Percentiles rank a stretch among this genome's conserved stretches.
Evolutionary conservation across 2,797 vertebrate species (phyloP).

Genomic region (Danio choprae): DNA sequence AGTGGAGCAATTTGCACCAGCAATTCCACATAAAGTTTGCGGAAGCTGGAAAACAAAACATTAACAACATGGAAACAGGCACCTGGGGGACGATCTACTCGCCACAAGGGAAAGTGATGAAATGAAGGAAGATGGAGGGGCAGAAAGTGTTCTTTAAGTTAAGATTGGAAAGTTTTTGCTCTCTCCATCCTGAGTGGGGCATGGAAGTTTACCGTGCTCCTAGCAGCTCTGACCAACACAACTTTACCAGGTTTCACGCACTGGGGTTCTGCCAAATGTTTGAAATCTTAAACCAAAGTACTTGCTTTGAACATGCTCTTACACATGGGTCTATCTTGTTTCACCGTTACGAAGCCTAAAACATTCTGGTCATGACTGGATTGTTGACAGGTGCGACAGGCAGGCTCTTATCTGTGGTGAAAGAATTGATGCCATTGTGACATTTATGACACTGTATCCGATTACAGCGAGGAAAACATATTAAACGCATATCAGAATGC

Average conservation of each 20-base stretch:
- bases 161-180: conserved; percentile 53
- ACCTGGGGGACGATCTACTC: conserved; percentile 43
- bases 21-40: conserved; percentile 71
- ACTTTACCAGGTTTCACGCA: conserved; percentile 73
- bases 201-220: conserved; percentile 52
- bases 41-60: conserved; percentile 73
- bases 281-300: conserved; percentile 79
- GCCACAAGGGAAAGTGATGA: conserved; percentile 33
- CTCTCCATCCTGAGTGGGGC: conserved; percentile 24
- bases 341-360: conserved; percentile 63
- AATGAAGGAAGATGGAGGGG: conserved; percentile 19
- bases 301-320: conserved; percentile 73
- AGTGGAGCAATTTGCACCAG: conserved; percentile 66
- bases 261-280: conserved; percentile 75
- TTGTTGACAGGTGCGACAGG: conserved; percentile 71
- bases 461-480: conserved; percentile 60
- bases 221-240: conserved; percentile 53
- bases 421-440: conserved; percentile 61
- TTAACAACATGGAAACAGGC: conserved; percentile 66
- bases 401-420: conserved; percentile 66
- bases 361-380: conserved; percentile 65
- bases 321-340: conserved; percentile 67
- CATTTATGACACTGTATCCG: conserved; percentile 61
- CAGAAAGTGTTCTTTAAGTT: conserved; percentile 43
- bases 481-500: not conserved